Base-by-base conservation (phyloP, 1,140 invertebrate species). In the Drosophila rufa region DNA sequence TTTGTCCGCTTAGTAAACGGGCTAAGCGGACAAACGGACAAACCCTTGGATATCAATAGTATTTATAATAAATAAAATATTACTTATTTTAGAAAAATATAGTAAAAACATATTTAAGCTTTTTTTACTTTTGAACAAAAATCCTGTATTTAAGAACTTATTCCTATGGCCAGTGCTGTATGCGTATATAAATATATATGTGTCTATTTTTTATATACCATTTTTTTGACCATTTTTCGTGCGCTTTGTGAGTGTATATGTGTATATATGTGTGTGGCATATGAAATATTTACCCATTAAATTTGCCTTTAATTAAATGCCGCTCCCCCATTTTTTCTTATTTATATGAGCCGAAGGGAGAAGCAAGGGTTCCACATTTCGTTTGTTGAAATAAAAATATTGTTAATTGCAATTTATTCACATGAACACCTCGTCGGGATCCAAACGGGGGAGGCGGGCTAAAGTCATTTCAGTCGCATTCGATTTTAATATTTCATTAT, bases 321-420 rank as follows among this genome's bases (percentile, higher is more conserved):
- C 61, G 47, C 50, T 70, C 46, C 45, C 60, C 67, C 47, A 19
- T 59, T 59, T 80, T 50, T 58, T 48, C 17, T 30, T 58, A 53
- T 75, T 75, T 75, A 30, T 43, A 25, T 47, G 59, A n/a, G 27
- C 43, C n/a, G 1, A 9, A 60, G 27, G 45, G 46, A 6, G 27
- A 36, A 53, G 30, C 19, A 38, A 22, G 33, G 51, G 51, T 22
- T 46, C 75, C 45, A 27, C 70, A 66, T 84, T 89, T 84, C 89
- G 83, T 91, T 91, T 84, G 87, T 82, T 87, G 73, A 83, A 90
- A 91, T 89, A 91, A 91, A 91, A 91, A 91, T 91, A 91, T 91
- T 84, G 89, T 91, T 91, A 91, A 91, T 91, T 91, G 87, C 87
- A 91, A 91, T 91, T 91, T 85, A 90, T 91, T 91, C 87, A 91